Percentiles rank a stretch among this genome's conserved stretches.
phyloP scores from a whole-genome alignment of 2,113 vertebrate genomes.

The Cephalophus harveyi region DNA sequence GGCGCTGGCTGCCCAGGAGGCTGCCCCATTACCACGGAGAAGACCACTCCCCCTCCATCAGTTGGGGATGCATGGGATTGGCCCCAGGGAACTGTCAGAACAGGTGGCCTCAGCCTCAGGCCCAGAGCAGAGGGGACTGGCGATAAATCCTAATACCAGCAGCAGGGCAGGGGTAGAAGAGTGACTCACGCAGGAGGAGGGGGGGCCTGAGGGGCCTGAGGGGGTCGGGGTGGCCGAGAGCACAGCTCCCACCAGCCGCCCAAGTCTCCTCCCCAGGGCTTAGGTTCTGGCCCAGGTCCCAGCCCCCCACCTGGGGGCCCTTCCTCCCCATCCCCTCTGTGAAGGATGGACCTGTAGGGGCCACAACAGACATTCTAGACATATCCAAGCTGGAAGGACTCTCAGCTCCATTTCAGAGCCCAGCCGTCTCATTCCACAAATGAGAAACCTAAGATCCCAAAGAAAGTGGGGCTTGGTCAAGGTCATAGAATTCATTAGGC shows the following conservation, averaged over 20 bases:
- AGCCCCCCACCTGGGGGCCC: too few species aligned
- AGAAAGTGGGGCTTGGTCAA: not conserved
- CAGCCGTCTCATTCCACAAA: not conserved
- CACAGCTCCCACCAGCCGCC: not conserved
- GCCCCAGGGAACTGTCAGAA: not conserved
- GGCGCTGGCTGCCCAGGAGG: accelerated
- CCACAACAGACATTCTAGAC: too few species aligned
- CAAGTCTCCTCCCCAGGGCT: not conserved
- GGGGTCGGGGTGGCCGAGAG: accelerated
- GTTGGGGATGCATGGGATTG: not conserved
- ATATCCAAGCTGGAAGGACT: not conserved
- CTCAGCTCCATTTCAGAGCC: not conserved
- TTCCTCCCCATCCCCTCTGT: not conserved
- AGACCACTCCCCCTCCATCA: not conserved
- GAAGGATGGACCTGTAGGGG: not conserved
- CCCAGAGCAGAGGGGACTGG: not conserved
- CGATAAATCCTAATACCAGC: not conserved
- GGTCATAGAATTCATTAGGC: not conserved
- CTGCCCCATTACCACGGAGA: not conserved
- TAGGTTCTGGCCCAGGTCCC: not conserved
- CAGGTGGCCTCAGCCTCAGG: not conserved
- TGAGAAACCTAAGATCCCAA: not conserved
- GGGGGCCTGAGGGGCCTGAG: too few species aligned
- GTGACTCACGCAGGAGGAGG: not conserved
- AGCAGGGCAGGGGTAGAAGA: too few species aligned